These are phyloP conservation scores for Gnathonemus echidnorhynchus DNA, from an alignment of 2,113 vertebrate genomes.

Conservation along the genomic window DNA sequence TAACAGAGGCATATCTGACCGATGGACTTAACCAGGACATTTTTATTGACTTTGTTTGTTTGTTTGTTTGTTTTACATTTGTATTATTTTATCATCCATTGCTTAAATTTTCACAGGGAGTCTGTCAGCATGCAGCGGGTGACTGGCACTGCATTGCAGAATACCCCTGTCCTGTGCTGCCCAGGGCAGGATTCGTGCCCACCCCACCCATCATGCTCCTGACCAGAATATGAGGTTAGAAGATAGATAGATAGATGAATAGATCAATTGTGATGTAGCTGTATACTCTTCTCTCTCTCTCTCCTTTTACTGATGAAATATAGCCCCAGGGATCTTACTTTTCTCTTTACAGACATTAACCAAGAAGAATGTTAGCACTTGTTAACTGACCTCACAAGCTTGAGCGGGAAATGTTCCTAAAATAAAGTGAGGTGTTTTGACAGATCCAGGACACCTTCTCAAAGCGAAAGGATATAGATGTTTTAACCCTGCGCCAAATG, in stretches of 20 bases:
- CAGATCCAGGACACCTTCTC: background rate
- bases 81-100: background rate
- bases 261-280: too few relatives aligned
- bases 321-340: background rate
- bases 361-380: background rate
- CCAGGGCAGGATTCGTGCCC: too few relatives aligned
- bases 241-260: background rate
- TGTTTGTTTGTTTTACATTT: background rate
- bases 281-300: background rate
- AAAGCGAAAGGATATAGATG: background rate
- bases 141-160: background rate
- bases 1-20: background rate
- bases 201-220: too few relatives aligned
- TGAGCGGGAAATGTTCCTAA: background rate
- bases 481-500: background rate
- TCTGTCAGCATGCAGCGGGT: background rate
- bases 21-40: background rate
- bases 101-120: background rate
- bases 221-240: background rate
- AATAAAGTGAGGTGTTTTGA: background rate
- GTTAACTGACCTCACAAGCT: background rate
- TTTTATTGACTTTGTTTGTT: background rate
- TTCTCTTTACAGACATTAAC: background rate
- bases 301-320: background rate
- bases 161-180: background rate